Evolutionary conservation across 2,888 invertebrate genomes (phyloP).

Genomic region (Horisme vitalbata): DNA sequence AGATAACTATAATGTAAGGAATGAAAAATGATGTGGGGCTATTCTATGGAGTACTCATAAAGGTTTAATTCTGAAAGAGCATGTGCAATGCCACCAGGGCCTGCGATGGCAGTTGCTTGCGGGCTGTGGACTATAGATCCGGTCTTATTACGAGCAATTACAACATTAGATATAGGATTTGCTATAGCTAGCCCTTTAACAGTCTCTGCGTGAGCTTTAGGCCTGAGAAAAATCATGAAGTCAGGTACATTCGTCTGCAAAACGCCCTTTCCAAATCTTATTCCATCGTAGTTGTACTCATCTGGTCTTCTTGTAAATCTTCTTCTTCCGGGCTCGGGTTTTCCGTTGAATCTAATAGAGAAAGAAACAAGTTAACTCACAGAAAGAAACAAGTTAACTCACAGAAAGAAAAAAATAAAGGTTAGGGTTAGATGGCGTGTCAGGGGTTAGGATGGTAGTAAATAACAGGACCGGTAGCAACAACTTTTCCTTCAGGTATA

Average conservation of each 20-base stretch:
- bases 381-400: conserved; percentile 29
- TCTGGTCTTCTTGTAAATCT: conserved; percentile 45
- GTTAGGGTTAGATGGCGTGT: conserved; percentile 47
- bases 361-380: conserved; percentile 52
- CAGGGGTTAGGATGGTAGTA: conserved; percentile 82
- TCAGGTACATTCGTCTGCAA: conserved; percentile 43
- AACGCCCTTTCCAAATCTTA: conserved; percentile 50
- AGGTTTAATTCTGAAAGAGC: conserved; percentile 88
- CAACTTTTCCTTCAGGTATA: conserved; percentile 86
- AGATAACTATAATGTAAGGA: too few species aligned
- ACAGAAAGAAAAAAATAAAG: conserved; percentile 31
- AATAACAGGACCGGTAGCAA: conserved; percentile 89
- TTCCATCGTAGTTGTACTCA: conserved; percentile 59
- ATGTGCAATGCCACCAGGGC: conserved; percentile 89
- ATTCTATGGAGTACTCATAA: conserved; percentile 61
- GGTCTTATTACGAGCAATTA: conserved; percentile 82
- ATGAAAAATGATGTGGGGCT: conserved; percentile 27
- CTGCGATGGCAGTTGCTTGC: conserved; percentile 87
- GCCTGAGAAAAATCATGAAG: conserved; percentile 77
- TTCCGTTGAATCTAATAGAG: conserved; percentile 65
- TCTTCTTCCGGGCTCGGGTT: conserved; percentile 41
- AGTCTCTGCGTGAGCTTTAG: conserved; percentile 85
- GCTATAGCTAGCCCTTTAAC: conserved; percentile 87
- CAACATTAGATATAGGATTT: conserved; percentile 86
- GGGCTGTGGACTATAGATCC: conserved; percentile 87